Evolutionary conservation across 1,140 invertebrate species (phyloP).

Genomic region (Trinorchestia longiramus): DNA sequence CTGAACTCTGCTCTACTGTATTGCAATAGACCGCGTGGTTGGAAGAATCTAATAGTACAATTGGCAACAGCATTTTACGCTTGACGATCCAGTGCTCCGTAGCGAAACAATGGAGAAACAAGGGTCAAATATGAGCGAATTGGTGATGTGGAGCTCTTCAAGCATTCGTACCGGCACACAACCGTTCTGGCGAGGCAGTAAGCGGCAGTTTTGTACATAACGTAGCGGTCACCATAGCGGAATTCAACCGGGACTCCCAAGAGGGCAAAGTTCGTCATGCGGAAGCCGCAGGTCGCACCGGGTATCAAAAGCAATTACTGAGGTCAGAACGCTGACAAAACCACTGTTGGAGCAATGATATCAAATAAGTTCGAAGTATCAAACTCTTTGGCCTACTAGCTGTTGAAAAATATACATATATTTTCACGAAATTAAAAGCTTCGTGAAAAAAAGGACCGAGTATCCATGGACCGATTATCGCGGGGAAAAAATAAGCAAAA

Average conservation of each 20-base stretch:
- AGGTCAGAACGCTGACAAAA: neutral
- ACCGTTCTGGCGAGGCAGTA: neutral
- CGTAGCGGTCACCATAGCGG: slow-evolving; percentile 49
- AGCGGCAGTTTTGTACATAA: neutral
- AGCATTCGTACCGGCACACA: neutral
- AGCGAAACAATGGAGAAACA: neutral
- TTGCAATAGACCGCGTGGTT: neutral
- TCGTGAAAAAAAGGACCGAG: no score
- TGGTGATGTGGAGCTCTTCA: neutral
- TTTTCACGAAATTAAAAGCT: no score
- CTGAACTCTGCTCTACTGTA: neutral
- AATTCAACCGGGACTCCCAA: neutral
- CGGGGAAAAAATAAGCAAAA: no score
- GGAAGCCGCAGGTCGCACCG: neutral
- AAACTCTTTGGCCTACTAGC: no score
- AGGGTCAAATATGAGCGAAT: neutral
- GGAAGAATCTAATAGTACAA: neutral
- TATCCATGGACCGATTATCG: no score
- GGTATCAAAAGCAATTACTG: slow-evolving; percentile 21
- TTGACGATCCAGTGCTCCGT: neutral
- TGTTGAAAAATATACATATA: no score
- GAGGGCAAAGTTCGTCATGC: slow-evolving; percentile 9
- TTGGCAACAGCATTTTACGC: neutral
- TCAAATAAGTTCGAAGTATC: no score
- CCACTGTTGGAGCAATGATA: neutral